Percentiles rank a stretch among this genome's conserved stretches.
phyloP scores from a whole-genome alignment of 1,140 invertebrate genomes.

The Mizuhopecten yessoensis region DNA sequence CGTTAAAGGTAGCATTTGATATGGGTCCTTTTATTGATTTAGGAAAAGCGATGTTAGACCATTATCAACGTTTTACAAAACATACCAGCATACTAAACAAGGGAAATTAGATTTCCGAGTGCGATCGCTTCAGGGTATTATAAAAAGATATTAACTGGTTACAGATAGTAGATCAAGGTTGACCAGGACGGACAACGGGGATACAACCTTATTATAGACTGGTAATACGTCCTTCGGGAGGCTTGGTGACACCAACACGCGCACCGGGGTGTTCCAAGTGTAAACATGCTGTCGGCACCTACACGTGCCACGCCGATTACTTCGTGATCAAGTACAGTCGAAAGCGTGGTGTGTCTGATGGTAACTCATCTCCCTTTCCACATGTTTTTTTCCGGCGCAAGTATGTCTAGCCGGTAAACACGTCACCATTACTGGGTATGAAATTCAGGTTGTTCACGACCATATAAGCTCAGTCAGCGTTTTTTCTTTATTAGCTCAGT shows the following conservation, averaged over 20 bases:
- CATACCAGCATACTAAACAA: neutral
- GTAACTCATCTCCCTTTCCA: no score
- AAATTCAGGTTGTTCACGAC: no score
- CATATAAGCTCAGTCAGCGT: no score
- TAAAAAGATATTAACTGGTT: neutral
- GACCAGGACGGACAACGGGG: neutral
- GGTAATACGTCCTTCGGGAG: neutral
- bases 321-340: no score
- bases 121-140: neutral
- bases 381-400: no score
- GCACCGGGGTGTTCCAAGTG: neutral
- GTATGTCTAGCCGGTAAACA: no score
- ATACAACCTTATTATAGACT: neutral
- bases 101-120: constrained; percentile 24
- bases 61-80: neutral
- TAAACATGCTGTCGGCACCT: neutral
- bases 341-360: no score
- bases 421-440: no score
- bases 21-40: neutral
- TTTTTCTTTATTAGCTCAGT: no score
- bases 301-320: neutral
- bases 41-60: neutral
- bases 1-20: no score
- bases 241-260: neutral
- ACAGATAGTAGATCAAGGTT: neutral